A percentile compares a stretch with the other conserved stretches of the same genome.
These are phyloP conservation scores for Athetis lepigone DNA, from an alignment of 2,888 invertebrate species.

Conservation along the genomic window DNA sequence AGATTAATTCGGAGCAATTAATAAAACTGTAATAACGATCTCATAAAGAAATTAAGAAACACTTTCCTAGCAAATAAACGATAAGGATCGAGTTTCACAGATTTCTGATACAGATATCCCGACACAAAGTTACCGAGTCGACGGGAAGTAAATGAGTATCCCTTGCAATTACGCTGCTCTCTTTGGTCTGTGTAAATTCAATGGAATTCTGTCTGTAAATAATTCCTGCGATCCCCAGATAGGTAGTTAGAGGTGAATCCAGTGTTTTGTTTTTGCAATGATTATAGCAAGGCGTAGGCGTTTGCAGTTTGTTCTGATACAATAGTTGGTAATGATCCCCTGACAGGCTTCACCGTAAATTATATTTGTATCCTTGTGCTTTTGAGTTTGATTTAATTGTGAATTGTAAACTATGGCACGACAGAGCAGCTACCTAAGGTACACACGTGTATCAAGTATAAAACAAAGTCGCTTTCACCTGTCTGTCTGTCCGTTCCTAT, in stretches of 20 bases:
- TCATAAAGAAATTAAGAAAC: constrained; percentile 53
- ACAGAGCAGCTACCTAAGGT: too few relatives aligned
- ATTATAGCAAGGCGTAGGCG: not conserved
- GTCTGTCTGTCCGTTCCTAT: too few relatives aligned
- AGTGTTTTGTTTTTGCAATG: constrained; percentile 19
- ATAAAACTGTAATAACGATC: constrained; percentile 50
- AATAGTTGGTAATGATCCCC: not conserved
- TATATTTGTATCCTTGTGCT: not conserved
- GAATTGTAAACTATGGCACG: not conserved
- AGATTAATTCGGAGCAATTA: constrained; percentile 42
- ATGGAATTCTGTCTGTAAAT: constrained; percentile 43
- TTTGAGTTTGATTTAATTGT: not conserved
- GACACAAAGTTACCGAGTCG: constrained; percentile 21
- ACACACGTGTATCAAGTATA: too few relatives aligned
- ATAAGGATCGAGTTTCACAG: constrained; percentile 60
- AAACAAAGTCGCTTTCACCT: too few relatives aligned
- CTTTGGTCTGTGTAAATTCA: constrained; percentile 47
- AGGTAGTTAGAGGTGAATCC: constrained; percentile 14
- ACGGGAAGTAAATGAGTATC: constrained; percentile 43
- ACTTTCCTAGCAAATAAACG: constrained; percentile 50
- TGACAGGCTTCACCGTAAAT: not conserved
- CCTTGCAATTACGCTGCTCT: constrained; percentile 48
- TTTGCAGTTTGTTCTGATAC: not conserved
- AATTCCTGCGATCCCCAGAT: constrained; percentile 48
- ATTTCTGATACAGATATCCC: constrained; percentile 56